Percentiles rank a stretch among this genome's conserved stretches.
Evolutionary conservation across 2,797 vertebrate species (phyloP).

Genomic region (Gastrophryne carolinensis): DNA sequence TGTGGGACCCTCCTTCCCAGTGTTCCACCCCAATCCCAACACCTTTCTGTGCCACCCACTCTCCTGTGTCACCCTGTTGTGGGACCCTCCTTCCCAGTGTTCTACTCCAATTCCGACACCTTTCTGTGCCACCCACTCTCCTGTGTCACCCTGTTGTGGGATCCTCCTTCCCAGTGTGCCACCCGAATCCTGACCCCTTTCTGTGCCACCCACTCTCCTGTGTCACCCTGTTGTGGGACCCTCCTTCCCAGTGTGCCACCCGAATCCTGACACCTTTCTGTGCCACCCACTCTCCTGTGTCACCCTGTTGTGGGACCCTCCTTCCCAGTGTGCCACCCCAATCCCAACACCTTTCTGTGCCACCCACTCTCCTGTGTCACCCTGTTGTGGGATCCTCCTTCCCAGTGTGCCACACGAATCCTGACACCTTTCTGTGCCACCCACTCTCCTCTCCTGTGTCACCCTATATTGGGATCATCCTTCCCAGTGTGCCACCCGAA

Average conservation of each 20-base stretch:
- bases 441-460: background rate
- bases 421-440: background rate
- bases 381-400: background rate
- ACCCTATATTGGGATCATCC: background rate
- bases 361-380: background rate
- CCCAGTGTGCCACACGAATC: too few relatives aligned
- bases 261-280: too few relatives aligned
- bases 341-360: background rate
- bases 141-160: background rate
- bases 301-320: background rate
- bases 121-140: background rate
- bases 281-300: background rate
- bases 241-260: too few relatives aligned
- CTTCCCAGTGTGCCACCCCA: too few relatives aligned
- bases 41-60: background rate
- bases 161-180: slow-evolving; percentile 57
- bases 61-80: too few relatives aligned
- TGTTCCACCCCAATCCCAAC: background rate
- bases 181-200: too few relatives aligned
- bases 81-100: background rate
- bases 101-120: background rate
- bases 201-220: too few relatives aligned
- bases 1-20: too few relatives aligned
- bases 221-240: background rate
- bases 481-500: background rate